phyloP scores from a whole-genome alignment of 2,113 vertebrate genomes.

The Anarhynchus alexandrinus region DNA sequence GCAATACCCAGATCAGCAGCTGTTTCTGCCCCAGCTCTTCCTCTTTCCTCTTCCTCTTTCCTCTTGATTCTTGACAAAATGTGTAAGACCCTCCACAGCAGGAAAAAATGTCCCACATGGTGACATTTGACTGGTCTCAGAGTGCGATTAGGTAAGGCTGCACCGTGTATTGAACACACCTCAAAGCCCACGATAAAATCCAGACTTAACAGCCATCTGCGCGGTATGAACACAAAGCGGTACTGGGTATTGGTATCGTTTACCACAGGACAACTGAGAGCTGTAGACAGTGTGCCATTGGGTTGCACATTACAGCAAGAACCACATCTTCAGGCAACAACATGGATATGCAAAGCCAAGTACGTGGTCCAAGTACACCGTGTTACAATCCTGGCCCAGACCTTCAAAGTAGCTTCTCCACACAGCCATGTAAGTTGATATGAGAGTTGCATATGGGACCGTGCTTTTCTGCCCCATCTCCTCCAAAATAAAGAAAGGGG shows the following conservation, averaged over 20 bases:
- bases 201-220: background rate
- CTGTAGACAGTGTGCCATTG: background rate
- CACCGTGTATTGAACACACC: background rate
- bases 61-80: background rate
- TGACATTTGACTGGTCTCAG: background rate
- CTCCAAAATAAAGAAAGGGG: background rate
- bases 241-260: rapidly evolving
- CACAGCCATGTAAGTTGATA: background rate
- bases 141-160: background rate
- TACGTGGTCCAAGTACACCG: no score
- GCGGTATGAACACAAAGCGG: rapidly evolving
- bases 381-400: background rate
- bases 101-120: background rate
- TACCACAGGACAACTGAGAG: rapidly evolving
- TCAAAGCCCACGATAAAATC: background rate
- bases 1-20: background rate
- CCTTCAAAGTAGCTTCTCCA: background rate
- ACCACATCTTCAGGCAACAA: background rate
- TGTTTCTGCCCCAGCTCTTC: background rate
- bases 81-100: background rate
- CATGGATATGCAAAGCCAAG: background rate
- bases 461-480: background rate
- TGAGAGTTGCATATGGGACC: background rate
- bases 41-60: background rate
- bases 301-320: background rate